Evolutionary conservation across 2,888 invertebrate genomes (phyloP).

Genomic region (Cerceris rybyensis): DNA sequence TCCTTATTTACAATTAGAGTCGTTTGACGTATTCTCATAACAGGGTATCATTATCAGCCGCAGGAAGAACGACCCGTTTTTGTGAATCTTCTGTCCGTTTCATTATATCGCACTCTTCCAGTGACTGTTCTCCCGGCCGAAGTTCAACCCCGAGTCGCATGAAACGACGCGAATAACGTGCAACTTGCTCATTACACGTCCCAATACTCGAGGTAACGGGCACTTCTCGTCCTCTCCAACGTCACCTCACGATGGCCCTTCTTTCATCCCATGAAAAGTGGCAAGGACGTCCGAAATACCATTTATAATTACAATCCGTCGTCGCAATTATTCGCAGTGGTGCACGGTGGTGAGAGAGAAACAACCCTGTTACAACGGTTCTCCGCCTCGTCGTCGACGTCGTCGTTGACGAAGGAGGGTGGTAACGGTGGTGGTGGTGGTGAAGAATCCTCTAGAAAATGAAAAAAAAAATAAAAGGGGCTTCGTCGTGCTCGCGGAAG

Average conservation of each 20-base stretch:
- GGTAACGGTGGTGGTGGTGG: background rate
- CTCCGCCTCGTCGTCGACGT: constrained; percentile 13
- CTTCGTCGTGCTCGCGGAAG: constrained; percentile 50
- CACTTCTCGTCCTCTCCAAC: constrained; percentile 44
- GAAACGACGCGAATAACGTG: constrained; percentile 28
- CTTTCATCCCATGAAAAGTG: constrained; percentile 35
- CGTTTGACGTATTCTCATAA: too few species aligned
- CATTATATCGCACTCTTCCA: background rate
- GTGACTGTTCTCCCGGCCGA: constrained; percentile 9
- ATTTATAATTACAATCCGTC: constrained; percentile 52
- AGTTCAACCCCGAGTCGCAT: background rate
- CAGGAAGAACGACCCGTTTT: too few species aligned
- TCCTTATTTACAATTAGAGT: too few species aligned
- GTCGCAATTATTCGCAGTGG: constrained; percentile 50
- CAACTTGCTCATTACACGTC: constrained; percentile 55
- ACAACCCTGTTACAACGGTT: constrained; percentile 40
- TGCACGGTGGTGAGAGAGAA: constrained; percentile 32
- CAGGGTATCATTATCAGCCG: too few species aligned
- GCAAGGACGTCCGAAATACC: constrained; percentile 56
- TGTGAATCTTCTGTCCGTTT: background rate
- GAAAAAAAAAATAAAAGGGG: constrained; percentile 44
- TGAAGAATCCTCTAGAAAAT: constrained; percentile 56
- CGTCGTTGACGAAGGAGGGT: too few species aligned
- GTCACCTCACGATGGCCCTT: constrained; percentile 51
- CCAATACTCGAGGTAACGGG: constrained; percentile 55